Conservation (phyloP, 1,140 invertebrate species). For the Scylla paramamosain region DNA sequence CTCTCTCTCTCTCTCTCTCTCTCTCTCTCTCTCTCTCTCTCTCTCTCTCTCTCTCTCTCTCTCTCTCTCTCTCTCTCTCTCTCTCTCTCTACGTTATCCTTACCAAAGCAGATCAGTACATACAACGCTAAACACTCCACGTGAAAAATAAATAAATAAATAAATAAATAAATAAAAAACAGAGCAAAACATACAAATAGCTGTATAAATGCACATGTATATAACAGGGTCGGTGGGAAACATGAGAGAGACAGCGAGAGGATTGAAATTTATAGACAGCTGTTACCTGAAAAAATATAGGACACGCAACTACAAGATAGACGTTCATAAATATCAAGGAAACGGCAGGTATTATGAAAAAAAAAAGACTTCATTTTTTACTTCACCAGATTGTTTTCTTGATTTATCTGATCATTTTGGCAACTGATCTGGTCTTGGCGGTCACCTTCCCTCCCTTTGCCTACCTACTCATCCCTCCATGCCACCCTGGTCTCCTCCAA, state of each 20-base stretch:
- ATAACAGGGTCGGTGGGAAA: not conserved
- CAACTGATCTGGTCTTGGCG: not conserved
- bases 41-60: no score
- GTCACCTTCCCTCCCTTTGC: no score
- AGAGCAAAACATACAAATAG: constrained; percentile 1
- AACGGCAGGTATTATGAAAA: not conserved
- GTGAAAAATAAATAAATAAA: not conserved
- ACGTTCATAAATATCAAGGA: not conserved
- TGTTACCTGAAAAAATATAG: not conserved
- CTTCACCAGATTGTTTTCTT: not conserved
- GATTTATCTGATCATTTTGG: not conserved
- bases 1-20: no score
- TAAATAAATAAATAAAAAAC: not conserved
- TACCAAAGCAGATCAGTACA: no score
- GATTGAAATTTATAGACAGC: not conserved
- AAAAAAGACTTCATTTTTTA: not conserved
- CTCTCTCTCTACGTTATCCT: no score
- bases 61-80: no score
- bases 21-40: no score
- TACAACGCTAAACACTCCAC: no score
- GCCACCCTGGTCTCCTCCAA: no score
- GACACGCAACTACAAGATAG: not conserved
- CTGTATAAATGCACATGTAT: not conserved
- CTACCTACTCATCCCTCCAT: no score
- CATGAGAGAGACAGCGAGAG: not conserved